Percentiles rank a stretch among this genome's conserved stretches.
phyloP scores from a whole-genome alignment of 2,797 vertebrate species.

The Cichlasoma orientale region DNA sequence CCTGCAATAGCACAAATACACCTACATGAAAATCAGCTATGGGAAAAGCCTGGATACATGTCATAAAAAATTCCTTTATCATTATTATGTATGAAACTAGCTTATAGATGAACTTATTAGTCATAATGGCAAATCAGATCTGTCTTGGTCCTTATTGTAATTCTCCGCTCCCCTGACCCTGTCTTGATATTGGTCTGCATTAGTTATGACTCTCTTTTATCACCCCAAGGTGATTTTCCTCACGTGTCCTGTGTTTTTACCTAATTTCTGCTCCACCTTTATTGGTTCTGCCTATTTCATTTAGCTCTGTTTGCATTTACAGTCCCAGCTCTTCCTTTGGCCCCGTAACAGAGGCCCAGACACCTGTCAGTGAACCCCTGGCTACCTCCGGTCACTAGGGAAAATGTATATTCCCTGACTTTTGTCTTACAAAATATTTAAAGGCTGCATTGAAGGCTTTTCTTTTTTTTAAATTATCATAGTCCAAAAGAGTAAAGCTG shows the following conservation, averaged over 20 bases:
- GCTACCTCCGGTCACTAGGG: background rate
- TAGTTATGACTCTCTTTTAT: background rate
- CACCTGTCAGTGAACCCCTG: background rate
- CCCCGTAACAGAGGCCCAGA: rapidly evolving
- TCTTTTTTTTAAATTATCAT: background rate
- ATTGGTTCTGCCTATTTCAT: background rate
- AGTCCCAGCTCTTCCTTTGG: background rate
- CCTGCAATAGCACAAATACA: too few relatives aligned
- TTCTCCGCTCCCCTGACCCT: background rate
- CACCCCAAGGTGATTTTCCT: background rate
- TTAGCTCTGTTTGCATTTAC: background rate
- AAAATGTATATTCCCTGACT: background rate
- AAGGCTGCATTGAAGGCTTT: background rate
- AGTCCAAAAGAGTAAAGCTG: rapidly evolving
- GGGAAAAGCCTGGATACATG: background rate
- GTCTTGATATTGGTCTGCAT: background rate
- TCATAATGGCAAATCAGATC: background rate
- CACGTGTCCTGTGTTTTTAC: background rate
- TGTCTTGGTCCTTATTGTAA: background rate
- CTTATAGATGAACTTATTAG: background rate
- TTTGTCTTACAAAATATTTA: too few relatives aligned
- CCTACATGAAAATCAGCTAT: background rate
- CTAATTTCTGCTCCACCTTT: background rate
- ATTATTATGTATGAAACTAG: background rate
- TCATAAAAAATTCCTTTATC: background rate